Conservation (phyloP, 2,113 vertebrate genomes). For the Hippocampus abdominalis region DNA sequence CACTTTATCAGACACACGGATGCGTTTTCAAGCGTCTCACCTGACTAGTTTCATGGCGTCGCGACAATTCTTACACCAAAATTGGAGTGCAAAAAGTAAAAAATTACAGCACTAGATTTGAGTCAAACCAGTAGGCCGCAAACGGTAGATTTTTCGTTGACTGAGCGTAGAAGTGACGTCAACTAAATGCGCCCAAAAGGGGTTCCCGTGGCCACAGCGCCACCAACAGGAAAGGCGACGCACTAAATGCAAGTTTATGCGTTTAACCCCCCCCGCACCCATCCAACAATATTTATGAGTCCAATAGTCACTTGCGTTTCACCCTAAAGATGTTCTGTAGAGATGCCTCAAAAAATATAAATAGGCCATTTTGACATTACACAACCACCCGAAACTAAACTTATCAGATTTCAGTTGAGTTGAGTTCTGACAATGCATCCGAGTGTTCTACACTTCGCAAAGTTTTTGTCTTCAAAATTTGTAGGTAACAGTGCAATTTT, state of each 20-base stretch:
- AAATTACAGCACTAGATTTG: constrained; percentile 57
- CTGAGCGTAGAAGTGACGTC: constrained; percentile 37
- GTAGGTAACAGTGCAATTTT: too few species aligned
- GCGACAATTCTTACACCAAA: constrained; percentile 57
- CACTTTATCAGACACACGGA: fast-evolving
- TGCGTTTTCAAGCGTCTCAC: constrained; percentile 32
- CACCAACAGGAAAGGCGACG: background rate
- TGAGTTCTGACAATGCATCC: too few species aligned
- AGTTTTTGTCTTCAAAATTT: background rate
- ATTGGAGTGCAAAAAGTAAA: constrained; percentile 28
- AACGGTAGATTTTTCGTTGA: constrained; percentile 32
- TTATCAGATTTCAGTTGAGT: too few species aligned
- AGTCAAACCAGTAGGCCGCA: background rate
- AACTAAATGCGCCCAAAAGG: constrained; percentile 6
- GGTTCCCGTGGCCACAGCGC: background rate
- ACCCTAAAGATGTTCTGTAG: too few species aligned
- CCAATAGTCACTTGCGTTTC: too few species aligned
- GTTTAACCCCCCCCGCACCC: too few species aligned
- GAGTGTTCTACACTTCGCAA: too few species aligned
- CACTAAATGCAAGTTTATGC: background rate
- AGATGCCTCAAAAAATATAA: too few species aligned
- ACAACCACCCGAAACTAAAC: too few species aligned
- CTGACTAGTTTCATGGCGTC: constrained; percentile 78
- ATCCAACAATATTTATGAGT: too few species aligned
- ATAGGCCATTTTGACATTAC: too few species aligned